Percentiles rank a stretch among this genome's conserved stretches.
Evolutionary conservation across 1,140 invertebrate species (phyloP).

Genomic region (Rhynchophorus ferrugineus): DNA sequence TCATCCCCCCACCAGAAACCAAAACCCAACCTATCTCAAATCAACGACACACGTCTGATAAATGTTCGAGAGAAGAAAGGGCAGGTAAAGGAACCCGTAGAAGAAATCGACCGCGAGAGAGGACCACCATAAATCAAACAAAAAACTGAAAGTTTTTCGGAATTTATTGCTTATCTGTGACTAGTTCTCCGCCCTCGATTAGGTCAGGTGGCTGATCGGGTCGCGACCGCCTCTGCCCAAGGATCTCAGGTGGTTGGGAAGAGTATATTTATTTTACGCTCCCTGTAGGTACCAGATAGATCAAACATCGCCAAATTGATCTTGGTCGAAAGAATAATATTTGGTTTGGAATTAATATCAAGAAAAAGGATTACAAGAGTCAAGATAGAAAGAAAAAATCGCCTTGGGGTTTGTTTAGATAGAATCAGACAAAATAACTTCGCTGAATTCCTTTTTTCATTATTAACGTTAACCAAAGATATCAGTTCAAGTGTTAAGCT

Average conservation of each 20-base stretch:
- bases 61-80: not conserved
- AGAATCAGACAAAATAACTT: too few species aligned
- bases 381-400: too few species aligned
- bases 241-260: not conserved
- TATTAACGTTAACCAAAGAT: too few species aligned
- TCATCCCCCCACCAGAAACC: not conserved
- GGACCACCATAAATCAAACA: not conserved
- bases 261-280: not conserved
- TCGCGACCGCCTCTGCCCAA: too few species aligned
- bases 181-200: not conserved
- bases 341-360: too few species aligned
- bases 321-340: too few species aligned
- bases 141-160: not conserved
- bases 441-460: too few species aligned
- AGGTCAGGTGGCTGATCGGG: not conserved
- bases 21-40: not conserved
- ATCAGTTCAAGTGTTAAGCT: too few species aligned
- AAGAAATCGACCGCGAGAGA: not conserved
- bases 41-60: not conserved
- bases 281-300: too few species aligned
- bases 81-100: not conserved
- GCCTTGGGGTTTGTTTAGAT: too few species aligned
- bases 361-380: too few species aligned
- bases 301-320: too few species aligned
- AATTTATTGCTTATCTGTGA: not conserved